phyloP scores from a whole-genome alignment of 2,888 invertebrate species.

The Vandiemenella viatica region DNA sequence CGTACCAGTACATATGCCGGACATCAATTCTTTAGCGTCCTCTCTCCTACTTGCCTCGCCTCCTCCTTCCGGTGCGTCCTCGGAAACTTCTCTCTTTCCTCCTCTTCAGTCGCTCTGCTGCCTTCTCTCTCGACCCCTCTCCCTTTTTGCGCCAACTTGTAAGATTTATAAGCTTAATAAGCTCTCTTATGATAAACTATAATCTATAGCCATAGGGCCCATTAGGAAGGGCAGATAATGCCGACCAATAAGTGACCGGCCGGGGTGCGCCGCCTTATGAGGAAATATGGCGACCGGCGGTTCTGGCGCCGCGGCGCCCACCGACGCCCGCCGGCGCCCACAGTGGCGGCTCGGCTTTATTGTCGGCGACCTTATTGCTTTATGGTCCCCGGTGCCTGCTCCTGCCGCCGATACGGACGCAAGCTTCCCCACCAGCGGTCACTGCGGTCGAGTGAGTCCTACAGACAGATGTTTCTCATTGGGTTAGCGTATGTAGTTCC shows the following conservation, averaged over 20 bases:
- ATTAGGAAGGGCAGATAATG: neutral
- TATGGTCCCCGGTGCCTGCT: neutral
- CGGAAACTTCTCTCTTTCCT: neutral
- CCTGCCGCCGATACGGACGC: neutral
- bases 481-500: too few relatives aligned
- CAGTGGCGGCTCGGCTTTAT: neutral
- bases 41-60: neutral
- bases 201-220: slow-evolving; percentile 11
- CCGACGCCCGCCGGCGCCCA: neutral
- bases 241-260: neutral
- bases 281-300: neutral
- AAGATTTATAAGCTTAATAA: slow-evolving; percentile 13
- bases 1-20: too few relatives aligned
- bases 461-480: too few relatives aligned
- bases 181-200: slow-evolving; percentile 12
- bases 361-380: neutral
- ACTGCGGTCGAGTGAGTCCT: too few relatives aligned
- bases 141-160: slow-evolving; percentile 4
- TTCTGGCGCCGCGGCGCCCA: neutral
- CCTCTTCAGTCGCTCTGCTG: neutral
- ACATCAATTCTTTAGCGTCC: too few relatives aligned
- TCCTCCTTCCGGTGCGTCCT: neutral
- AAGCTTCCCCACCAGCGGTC: neutral
- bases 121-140: neutral
- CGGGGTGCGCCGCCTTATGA: neutral